Evolutionary conservation across 1,140 invertebrate species (phyloP).

Genomic region (Condylostylus longicornis): DNA sequence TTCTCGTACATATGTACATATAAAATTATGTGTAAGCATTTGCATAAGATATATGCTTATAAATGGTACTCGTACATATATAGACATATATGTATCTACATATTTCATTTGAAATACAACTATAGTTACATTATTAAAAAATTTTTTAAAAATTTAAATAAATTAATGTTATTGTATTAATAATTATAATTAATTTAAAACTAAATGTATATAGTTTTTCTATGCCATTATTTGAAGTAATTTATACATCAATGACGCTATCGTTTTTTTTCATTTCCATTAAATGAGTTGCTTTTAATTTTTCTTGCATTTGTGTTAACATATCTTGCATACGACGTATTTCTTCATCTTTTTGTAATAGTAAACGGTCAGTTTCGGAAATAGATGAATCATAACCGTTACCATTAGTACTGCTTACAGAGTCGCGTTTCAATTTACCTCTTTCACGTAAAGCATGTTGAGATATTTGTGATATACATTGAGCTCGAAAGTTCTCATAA

Average conservation of each 20-base stretch:
- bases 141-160: too few relatives aligned
- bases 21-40: too few relatives aligned
- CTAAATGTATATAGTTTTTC: too few relatives aligned
- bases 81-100: too few relatives aligned
- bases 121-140: too few relatives aligned
- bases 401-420: constrained; percentile 54
- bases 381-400: constrained; percentile 51
- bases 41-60: too few relatives aligned
- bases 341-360: constrained; percentile 88
- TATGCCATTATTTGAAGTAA: too few relatives aligned
- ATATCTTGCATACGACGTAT: constrained; percentile 92
- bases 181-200: too few relatives aligned
- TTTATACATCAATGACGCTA: constrained; percentile 69
- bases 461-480: constrained; percentile 78
- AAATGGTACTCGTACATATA: too few relatives aligned
- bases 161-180: too few relatives aligned
- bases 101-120: too few relatives aligned
- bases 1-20: too few relatives aligned
- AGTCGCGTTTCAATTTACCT: constrained; percentile 76
- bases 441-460: constrained; percentile 64
- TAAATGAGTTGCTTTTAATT: constrained; percentile 63
- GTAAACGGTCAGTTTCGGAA: constrained; percentile 67
- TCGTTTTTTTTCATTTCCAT: constrained; percentile 52
- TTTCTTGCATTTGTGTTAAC: constrained; percentile 91
- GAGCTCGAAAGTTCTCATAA: constrained; percentile 89